Evolutionary conservation across 2,888 invertebrate species (phyloP).

Genomic region (Cryptocephalus moraei): DNA sequence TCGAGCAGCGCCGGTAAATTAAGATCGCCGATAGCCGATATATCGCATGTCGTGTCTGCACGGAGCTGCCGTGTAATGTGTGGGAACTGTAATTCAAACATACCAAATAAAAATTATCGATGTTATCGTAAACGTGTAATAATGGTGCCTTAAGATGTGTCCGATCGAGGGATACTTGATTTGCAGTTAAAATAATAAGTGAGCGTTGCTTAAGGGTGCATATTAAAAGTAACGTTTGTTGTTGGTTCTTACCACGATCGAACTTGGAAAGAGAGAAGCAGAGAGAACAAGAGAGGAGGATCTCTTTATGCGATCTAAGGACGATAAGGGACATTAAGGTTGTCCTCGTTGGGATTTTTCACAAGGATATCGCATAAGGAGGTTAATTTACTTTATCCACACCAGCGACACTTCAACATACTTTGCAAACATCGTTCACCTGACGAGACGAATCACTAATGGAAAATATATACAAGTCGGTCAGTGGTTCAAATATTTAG

Average conservation of each 20-base stretch:
- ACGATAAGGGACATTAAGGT: too few relatives aligned
- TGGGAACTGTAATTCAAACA: slow-evolving; percentile 19
- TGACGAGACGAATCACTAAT: too few relatives aligned
- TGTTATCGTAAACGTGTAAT: slow-evolving; percentile 18
- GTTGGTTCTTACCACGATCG: not conserved
- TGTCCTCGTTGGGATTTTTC: too few relatives aligned
- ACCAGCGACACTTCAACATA: too few relatives aligned
- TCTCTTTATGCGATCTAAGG: too few relatives aligned
- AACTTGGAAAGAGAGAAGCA: not conserved
- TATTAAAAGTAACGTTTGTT: slow-evolving; percentile 6
- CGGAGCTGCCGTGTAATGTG: slow-evolving; percentile 19
- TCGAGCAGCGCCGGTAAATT: slow-evolving; percentile 12
- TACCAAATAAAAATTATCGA: slow-evolving; percentile 17
- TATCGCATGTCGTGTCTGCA: slow-evolving; percentile 15
- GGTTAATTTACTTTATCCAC: too few relatives aligned
- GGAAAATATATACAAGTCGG: too few relatives aligned
- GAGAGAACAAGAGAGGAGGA: too few relatives aligned
- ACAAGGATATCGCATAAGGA: too few relatives aligned
- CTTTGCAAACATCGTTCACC: too few relatives aligned
- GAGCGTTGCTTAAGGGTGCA: slow-evolving; percentile 10
- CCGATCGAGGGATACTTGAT: slow-evolving; percentile 13
- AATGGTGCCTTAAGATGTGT: slow-evolving; percentile 14
- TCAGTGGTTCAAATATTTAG: too few relatives aligned
- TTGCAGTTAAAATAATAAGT: slow-evolving; percentile 13
- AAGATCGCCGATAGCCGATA: slow-evolving; percentile 17